Conservation (phyloP, 1,140 invertebrate species). For the Meloidogyne exigua region DNA sequence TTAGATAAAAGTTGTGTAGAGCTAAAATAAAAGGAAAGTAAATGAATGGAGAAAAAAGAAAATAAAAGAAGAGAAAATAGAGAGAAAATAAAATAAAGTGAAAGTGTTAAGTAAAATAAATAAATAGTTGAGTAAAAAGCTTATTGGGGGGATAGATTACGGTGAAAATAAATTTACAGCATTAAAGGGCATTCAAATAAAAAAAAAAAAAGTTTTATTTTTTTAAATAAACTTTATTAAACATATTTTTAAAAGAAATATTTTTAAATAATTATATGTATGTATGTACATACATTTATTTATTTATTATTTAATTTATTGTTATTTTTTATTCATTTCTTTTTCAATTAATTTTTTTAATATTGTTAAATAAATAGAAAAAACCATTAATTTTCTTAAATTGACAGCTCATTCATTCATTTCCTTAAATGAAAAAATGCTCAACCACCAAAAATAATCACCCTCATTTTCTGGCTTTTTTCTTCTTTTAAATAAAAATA, state of each 20-base stretch:
- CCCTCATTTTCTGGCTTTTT: not conserved
- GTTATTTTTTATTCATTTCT: not conserved
- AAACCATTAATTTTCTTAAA: not conserved
- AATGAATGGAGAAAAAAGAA: not conserved
- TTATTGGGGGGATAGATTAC: not conserved
- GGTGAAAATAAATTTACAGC: not conserved
- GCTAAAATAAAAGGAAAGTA: too few species aligned
- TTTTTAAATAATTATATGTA: too few species aligned
- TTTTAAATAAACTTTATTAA: too few species aligned
- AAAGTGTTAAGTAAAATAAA: not conserved
- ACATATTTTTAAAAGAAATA: too few species aligned
- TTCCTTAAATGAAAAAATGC: not conserved
- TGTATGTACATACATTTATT: too few species aligned
- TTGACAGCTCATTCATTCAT: constrained; percentile 2
- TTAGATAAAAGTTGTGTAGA: not conserved
- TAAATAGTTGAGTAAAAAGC: not conserved
- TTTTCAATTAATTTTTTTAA: not conserved
- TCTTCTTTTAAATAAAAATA: not conserved
- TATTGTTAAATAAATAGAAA: not conserved
- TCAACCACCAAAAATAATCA: not conserved
- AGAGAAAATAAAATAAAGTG: not conserved
- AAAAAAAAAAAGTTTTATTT: too few species aligned
- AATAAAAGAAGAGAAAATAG: not conserved
- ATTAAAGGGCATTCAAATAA: too few species aligned
- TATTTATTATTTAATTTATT: too few species aligned